Evolutionary conservation across 2,888 invertebrate species (phyloP).

Genomic region (Cantharis lateralis): DNA sequence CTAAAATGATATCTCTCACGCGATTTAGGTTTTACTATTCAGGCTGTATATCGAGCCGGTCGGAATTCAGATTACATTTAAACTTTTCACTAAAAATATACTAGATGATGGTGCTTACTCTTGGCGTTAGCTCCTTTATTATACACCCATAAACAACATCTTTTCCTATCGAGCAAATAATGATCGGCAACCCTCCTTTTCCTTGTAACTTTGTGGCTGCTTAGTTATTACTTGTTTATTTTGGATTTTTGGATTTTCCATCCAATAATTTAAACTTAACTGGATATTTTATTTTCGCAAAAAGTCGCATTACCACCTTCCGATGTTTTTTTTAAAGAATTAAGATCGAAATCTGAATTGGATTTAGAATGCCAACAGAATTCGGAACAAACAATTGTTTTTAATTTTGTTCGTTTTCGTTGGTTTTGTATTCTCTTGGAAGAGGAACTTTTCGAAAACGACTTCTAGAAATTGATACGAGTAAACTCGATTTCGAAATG

Average conservation of each 20-base stretch:
- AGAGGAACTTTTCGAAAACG: background rate
- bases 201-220: background rate
- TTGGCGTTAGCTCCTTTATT: background rate
- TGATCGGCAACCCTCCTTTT: background rate
- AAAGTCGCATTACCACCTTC: background rate
- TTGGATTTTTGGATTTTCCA: background rate
- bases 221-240: background rate
- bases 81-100: constrained; percentile 1
- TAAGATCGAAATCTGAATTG: background rate
- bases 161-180: background rate
- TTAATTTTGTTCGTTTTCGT: background rate
- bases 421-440: background rate
- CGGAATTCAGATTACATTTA: constrained; percentile 7
- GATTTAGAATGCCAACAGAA: background rate
- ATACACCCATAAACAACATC: constrained; percentile 6
- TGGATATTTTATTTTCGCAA: background rate
- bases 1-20: constrained; percentile 1
- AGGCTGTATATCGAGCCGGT: background rate
- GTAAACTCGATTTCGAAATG: background rate
- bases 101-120: background rate
- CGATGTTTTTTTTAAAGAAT: background rate
- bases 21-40: constrained; percentile 1
- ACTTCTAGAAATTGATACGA: background rate
- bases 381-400: background rate
- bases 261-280: background rate